phyloP scores from a whole-genome alignment of 2,797 vertebrate genomes.

The Anomalospiza imberbis region DNA sequence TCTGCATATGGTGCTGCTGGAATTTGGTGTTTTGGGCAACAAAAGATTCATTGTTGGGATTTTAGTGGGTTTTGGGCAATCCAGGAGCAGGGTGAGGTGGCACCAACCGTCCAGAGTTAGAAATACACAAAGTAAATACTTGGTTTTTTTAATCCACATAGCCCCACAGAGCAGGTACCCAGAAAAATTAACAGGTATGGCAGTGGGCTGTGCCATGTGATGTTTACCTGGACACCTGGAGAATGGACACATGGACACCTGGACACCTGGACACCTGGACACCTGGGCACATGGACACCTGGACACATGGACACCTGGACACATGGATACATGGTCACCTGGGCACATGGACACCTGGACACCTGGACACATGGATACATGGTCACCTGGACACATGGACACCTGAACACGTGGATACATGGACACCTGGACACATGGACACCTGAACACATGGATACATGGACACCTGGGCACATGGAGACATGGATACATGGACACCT shows the following conservation, averaged over 20 bases:
- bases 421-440: accelerated
- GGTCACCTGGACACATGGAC: accelerated
- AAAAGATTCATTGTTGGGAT: not conserved
- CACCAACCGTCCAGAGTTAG: not conserved
- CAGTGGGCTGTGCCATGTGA: not conserved
- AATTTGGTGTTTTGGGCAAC: not conserved
- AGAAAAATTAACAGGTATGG: not conserved
- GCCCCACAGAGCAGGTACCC: not conserved
- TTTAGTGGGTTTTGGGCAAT: not conserved
- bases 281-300: accelerated
- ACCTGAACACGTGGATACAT: accelerated
- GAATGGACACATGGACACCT: accelerated
- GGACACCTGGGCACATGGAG: accelerated
- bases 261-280: accelerated
- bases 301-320: accelerated
- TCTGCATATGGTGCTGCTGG: not conserved
- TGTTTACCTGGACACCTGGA: not conserved
- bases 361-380: accelerated
- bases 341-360: accelerated
- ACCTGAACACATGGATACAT: accelerated
- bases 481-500: accelerated
- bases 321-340: accelerated
- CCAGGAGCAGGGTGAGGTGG: not conserved
- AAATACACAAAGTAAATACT: not conserved
- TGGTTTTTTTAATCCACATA: not conserved